phyloP scores from a whole-genome alignment of 2,797 vertebrate genomes.

The Pteronotus mesoamericanus region DNA sequence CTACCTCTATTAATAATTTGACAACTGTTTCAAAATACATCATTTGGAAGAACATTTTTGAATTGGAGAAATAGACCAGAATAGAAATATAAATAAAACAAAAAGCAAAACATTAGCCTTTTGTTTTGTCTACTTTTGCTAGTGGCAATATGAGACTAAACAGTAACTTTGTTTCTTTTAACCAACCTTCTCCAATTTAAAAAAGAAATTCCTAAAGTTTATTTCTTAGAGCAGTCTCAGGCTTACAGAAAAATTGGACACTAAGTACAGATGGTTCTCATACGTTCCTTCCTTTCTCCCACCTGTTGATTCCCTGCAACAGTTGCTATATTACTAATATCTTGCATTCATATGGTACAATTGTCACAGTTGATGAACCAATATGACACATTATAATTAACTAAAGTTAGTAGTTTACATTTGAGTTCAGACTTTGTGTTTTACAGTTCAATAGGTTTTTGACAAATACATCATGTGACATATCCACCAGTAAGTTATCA shows the following conservation, averaged over 20 bases:
- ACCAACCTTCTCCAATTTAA: neutral
- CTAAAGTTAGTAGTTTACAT: neutral
- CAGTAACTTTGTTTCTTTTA: neutral
- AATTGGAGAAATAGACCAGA: conserved; percentile 40
- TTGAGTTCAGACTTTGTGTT: neutral
- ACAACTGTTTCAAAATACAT: conserved; percentile 60
- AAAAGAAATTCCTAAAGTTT: neutral
- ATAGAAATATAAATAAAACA: conserved; percentile 57
- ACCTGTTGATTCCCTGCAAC: neutral
- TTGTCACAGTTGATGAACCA: neutral
- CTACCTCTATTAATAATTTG: conserved; percentile 69
- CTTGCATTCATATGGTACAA: neutral
- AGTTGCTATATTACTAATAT: neutral
- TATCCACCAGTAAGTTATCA: neutral
- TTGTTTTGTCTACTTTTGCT: conserved; percentile 43
- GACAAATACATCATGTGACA: neutral
- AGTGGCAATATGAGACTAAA: neutral
- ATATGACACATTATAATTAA: neutral
- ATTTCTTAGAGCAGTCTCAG: neutral
- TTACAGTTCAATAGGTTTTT: neutral
- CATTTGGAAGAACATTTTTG: conserved; percentile 49
- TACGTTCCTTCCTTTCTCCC: neutral
- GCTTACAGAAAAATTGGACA: neutral
- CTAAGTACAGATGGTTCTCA: neutral
- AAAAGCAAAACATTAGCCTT: conserved; percentile 13